Evolutionary conservation across 2,113 vertebrate species (phyloP).

Genomic region (Apaloderma vittatum): DNA sequence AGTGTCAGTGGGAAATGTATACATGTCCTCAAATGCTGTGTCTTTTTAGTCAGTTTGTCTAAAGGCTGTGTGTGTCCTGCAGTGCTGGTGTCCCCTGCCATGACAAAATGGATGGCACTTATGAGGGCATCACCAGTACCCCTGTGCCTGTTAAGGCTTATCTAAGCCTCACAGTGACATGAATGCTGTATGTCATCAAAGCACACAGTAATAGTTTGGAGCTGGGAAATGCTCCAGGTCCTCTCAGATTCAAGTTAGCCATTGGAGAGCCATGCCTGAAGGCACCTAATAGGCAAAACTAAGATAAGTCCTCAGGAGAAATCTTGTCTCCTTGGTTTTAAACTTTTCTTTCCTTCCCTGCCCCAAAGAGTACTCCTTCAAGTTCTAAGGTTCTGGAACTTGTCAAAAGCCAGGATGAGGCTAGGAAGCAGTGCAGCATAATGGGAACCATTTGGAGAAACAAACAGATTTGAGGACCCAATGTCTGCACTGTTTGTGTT

Average conservation of each 20-base stretch:
- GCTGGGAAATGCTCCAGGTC: background rate
- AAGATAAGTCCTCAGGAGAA: background rate
- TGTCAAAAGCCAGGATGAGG: background rate
- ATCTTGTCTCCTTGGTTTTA: background rate
- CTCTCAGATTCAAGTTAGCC: background rate
- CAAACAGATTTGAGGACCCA: background rate
- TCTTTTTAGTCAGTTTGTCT: background rate
- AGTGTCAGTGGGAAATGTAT: background rate
- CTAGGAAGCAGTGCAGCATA: background rate
- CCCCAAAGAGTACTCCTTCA: background rate
- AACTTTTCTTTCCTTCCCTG: background rate
- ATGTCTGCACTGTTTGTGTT: background rate
- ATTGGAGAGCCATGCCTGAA: background rate
- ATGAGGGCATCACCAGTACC: fast-evolving
- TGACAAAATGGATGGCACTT: fast-evolving
- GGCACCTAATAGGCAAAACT: background rate
- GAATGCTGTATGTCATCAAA: background rate
- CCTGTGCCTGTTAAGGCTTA: background rate
- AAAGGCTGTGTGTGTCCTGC: background rate
- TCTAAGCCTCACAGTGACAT: background rate
- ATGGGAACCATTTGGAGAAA: background rate
- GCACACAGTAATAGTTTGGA: background rate
- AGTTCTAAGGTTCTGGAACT: background rate
- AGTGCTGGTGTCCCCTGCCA: background rate
- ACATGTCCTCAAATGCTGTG: background rate